These are phyloP conservation scores for Agapetus fuscipes DNA, from an alignment of 2,888 invertebrate species.

Conservation along the genomic window DNA sequence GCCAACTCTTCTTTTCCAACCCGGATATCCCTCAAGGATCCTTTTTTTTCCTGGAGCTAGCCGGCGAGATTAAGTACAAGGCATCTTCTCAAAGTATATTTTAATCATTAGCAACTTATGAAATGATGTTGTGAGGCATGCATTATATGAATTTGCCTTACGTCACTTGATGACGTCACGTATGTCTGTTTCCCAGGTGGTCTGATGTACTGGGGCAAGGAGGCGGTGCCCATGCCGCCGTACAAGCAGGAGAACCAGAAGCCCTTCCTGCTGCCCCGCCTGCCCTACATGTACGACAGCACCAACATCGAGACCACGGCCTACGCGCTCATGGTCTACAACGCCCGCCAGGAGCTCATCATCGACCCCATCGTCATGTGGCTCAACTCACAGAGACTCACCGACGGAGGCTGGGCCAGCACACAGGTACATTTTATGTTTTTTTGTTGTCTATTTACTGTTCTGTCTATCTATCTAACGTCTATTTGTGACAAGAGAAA, in stretches of 20 bases:
- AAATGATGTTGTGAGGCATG: too few species aligned
- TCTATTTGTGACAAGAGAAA: too few species aligned
- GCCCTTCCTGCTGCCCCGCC: conserved; percentile 77
- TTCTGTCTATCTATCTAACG: too few species aligned
- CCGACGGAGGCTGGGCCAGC: conserved; percentile 83
- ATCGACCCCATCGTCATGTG: conserved; percentile 83
- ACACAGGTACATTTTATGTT: conserved; percentile 48
- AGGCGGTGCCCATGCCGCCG: conserved; percentile 69
- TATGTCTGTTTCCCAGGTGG: conserved; percentile 59
- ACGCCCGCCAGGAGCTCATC: conserved; percentile 70
- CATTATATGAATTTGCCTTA: too few species aligned
- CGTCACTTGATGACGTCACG: too few species aligned
- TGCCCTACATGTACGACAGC: conserved; percentile 82
- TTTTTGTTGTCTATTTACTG: too few species aligned
- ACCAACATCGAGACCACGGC: conserved; percentile 90
- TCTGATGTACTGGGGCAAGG: conserved; percentile 77
- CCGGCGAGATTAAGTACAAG: too few species aligned
- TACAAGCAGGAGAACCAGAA: conserved; percentile 85
- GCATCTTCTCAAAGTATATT: too few species aligned
- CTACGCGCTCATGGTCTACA: conserved; percentile 82
- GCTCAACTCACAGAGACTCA: conserved; percentile 79
- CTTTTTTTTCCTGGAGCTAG: too few species aligned
- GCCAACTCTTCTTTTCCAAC: too few species aligned
- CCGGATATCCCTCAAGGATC: too few species aligned
- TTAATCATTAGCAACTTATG: too few species aligned